A percentile compares a stretch with the other conserved stretches of the same genome.
Evolutionary conservation across 37 sponge, comb jelly and placozoan genomes (phyloP).

Genomic region (Haliclona indistincta): DNA sequence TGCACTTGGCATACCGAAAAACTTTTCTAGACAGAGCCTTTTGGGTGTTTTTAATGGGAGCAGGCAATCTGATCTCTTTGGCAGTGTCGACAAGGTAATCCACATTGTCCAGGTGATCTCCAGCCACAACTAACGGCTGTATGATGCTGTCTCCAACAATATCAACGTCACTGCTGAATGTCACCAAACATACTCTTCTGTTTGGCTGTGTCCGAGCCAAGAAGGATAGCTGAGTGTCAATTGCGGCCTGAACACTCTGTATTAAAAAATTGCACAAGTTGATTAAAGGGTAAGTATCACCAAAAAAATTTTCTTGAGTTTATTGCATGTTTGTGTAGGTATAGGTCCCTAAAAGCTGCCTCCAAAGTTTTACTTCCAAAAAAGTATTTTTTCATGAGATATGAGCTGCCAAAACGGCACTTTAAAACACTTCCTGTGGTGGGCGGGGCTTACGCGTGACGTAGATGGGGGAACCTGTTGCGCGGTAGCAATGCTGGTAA

Average conservation of each 20-base stretch:
- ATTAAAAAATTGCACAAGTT: no score
- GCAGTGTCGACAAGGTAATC: slow-evolving; percentile 23
- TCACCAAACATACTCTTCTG: slow-evolving; percentile 30
- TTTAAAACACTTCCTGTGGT: no score
- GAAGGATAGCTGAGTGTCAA: slow-evolving; percentile 38
- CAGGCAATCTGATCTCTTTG: slow-evolving; percentile 13
- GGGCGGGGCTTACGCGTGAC: no score
- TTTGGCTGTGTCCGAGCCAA: slow-evolving; percentile 13
- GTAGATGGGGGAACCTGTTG: no score
- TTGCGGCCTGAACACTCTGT: slow-evolving; percentile 54
- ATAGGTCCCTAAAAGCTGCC: no score
- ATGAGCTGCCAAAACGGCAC: no score
- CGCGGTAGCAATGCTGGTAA: no score
- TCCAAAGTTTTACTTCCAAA: no score
- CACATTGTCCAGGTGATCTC: slow-evolving; percentile 43
- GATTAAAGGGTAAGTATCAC: no score
- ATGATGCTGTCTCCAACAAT: slow-evolving; percentile 40
- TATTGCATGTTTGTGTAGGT: no score
- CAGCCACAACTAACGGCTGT: slow-evolving; percentile 34
- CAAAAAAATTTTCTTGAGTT: no score
- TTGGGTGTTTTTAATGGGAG: slow-evolving; percentile 1
- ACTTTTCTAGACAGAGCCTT: slow-evolving; percentile 21
- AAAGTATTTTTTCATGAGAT: no score
- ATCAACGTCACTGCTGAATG: slow-evolving; percentile 56
- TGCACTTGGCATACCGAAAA: slow-evolving; percentile 22